Percentiles rank a stretch among this genome's conserved stretches.
Conservation (phyloP, 2,888 invertebrate genomes). For the Drosophila leonis region DNA sequence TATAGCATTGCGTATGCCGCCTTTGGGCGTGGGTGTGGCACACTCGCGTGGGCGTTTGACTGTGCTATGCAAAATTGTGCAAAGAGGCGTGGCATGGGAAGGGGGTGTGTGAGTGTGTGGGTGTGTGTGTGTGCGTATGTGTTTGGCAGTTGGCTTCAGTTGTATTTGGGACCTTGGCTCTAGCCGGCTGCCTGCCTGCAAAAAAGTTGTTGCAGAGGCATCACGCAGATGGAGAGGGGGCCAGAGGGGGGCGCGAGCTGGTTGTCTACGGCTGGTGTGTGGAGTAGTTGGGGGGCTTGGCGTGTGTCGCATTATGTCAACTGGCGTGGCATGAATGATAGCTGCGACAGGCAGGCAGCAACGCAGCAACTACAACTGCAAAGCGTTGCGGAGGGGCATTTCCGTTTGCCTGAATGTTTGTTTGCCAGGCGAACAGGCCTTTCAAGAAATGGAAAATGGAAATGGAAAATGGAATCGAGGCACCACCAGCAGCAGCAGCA, state of each 20-base stretch:
- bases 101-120: neutral
- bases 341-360: constrained; percentile 58
- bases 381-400: constrained; percentile 26
- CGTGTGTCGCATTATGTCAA: constrained; percentile 76
- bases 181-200: constrained; percentile 17
- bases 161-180: constrained; percentile 27
- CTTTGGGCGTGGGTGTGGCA: constrained; percentile 20
- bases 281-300: constrained; percentile 3
- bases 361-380: constrained; percentile 38
- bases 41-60: constrained; percentile 8
- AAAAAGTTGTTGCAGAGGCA: constrained; percentile 28
- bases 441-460: constrained; percentile 17
- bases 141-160: constrained; percentile 30
- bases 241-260: neutral
- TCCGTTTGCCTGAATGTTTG: constrained; percentile 43
- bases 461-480: constrained; percentile 3
- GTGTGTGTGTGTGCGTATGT: neutral
- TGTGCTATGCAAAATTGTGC: constrained; percentile 18
- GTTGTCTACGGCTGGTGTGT: neutral
- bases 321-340: constrained; percentile 74
- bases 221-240: neutral
- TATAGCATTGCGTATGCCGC: constrained; percentile 43
- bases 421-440: constrained; percentile 29
- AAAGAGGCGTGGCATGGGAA: neutral
- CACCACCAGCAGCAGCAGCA: neutral